Evolutionary conservation across 2,797 vertebrate species (phyloP), one percentile per base, ranked within the genome.

Genomic region (Dicrostonyx torquatus): DNA sequence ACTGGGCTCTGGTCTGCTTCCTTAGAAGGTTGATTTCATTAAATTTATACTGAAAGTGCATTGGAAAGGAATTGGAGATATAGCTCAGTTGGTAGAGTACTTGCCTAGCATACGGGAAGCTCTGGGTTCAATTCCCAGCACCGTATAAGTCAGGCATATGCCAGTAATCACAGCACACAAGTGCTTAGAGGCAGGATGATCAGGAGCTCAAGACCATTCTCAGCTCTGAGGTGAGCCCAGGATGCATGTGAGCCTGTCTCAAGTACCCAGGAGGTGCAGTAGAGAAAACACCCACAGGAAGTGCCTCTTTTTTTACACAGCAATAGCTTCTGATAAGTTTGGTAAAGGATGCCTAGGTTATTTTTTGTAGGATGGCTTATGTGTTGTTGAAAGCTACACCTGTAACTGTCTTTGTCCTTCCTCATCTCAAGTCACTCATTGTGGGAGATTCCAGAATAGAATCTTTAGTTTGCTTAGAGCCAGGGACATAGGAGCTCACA

Each of bases 321-420:
- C 37, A 95, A 22, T 43, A 37, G 43, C 58, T 68, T 43, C 17
- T 0, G 48, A 5, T 77, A 50, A n/a, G 72, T 75, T 29, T 72
- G 97, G 37, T 70, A 2, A 89, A 90, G 24, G 95, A 89, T 45
- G 72, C 40, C 79, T 78, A 20, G 1, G 53, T 94, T 45, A 60
- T 17, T 66, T 94, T 95, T 15, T 93, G 60, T 82, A 82, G 26
- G 70, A 87, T 10, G 76, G 5, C 26, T 89, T 97, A 22, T 82
- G 2, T 92, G 96, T 87, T 93, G 97, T 87, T 50, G 29, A 91
- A 75, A 40, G 70, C 87, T 48, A 43, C 92, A 82, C 68, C 80
- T 97, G 1, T 91, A 90, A 84, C 93, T 87, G 43, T 83, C 18
- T n/a, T 40, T 93, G 68, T 94, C 83, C 45, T 77, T 53, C 14